Conservation (phyloP, 2,797 vertebrate genomes). For the Molossus molossus region DNA sequence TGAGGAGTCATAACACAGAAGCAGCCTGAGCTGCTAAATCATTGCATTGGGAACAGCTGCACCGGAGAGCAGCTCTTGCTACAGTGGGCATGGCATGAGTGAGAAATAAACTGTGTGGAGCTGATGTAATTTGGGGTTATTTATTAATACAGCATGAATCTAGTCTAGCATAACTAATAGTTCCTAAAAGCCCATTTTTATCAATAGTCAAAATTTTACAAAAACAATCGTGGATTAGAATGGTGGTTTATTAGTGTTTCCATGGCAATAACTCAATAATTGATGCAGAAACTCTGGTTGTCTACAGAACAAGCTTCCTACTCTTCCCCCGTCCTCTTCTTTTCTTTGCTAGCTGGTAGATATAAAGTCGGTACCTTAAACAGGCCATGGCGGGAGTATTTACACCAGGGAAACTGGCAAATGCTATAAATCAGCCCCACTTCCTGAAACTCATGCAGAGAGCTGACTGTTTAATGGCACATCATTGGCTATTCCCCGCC, state of each 20-base stretch:
- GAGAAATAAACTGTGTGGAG: slow-evolving; percentile 28
- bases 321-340: neutral
- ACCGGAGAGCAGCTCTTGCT: neutral
- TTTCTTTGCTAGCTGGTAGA: slow-evolving; percentile 33
- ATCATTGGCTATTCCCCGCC: neutral
- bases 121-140: neutral
- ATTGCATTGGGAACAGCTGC: neutral
- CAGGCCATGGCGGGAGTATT: neutral
- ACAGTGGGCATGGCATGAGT: neutral
- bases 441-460: neutral
- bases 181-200: slow-evolving; percentile 36
- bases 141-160: neutral
- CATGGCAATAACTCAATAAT: neutral
- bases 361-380: neutral
- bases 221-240: neutral
- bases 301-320: neutral
- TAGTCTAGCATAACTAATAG: neutral
- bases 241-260: slow-evolving; percentile 40
- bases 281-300: neutral
- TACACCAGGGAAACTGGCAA: neutral
- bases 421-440: neutral
- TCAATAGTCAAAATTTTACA: slow-evolving; percentile 31
- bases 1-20: neutral
- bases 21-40: neutral
- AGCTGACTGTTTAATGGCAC: neutral